Base-by-base conservation (phyloP, 2,888 invertebrate genomes). In the Drosophila fungiperda region DNA sequence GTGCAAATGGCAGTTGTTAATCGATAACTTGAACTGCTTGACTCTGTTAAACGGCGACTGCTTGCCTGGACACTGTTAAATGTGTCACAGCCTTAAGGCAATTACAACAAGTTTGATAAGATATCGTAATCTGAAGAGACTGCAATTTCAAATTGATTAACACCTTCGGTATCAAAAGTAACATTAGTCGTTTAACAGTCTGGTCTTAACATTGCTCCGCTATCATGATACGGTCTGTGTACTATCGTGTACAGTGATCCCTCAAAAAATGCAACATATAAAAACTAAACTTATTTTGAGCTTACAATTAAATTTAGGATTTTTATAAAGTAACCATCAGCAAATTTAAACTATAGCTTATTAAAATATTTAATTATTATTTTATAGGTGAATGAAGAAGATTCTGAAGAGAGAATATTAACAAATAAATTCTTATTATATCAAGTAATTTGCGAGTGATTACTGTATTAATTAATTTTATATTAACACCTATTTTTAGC, bases 1-100 rank as follows among this genome's bases (percentile, higher is more conserved):
- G n/a, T n/a, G 12, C 35, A 26, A 12, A 12, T 20, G 15, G 11
- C 49, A 12, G 40, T 12, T 57, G 68, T 35, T 58, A 50, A 68
- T 68, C 69, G 68, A 68, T 68, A 68, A 68, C 68, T 36, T 68
- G 29, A 50, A 68, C 68, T 68, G 68, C 68, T 57, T 60, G 26
- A n/a, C 23, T 26, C 68, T 68, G 68, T 40, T 68, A 40, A 38
- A 0, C 3, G n/a, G 20, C 35, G 35, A 68, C 68, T 68, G 68
- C 68, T 68, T 68, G 59, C n/a, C 35, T 8, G 9, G 17, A 33
- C 58, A 17, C 68, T 57, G 68, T 57, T 57, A 23, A 48, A 36
- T 40, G 9, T 40, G 23, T 50, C 68, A 23, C 49, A 55, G 68
- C 50, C 49, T 32, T 35, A 49, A 50, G 58, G 49, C 68, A 68